These are phyloP conservation scores for Crotalus horridus DNA, from an alignment of 2,113 vertebrate species.

Conservation along the genomic window DNA sequence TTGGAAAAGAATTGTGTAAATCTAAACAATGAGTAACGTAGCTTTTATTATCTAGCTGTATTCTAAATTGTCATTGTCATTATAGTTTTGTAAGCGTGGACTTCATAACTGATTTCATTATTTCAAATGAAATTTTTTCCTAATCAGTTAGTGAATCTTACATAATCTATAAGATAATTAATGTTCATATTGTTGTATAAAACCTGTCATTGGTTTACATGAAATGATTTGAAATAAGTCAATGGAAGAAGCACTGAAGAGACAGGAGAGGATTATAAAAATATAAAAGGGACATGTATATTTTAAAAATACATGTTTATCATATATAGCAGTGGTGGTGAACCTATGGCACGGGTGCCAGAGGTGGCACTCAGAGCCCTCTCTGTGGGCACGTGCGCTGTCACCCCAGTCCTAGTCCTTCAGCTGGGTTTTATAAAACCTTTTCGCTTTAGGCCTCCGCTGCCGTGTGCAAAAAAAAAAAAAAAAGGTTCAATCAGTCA, in stretches of 20 bases:
- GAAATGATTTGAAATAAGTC: conserved; percentile 11
- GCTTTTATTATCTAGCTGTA: background rate
- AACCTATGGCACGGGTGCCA: too few relatives aligned
- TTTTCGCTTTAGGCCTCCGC: too few relatives aligned
- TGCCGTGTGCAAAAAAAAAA: too few relatives aligned
- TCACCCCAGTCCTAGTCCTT: too few relatives aligned
- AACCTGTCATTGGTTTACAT: background rate
- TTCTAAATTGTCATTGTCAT: background rate
- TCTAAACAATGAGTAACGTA: background rate
- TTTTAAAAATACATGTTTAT: background rate
- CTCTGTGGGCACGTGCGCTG: too few relatives aligned
- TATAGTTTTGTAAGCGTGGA: background rate
- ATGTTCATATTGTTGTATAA: background rate
- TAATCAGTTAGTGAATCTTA: background rate
- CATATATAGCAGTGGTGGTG: background rate
- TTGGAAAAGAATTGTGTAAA: background rate
- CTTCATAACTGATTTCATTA: background rate
- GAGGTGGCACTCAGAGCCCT: too few relatives aligned
- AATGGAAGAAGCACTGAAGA: conserved; percentile 6
- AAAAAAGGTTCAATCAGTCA: too few relatives aligned
- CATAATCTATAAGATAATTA: background rate
- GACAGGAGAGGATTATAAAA: background rate
- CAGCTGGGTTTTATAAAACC: too few relatives aligned
- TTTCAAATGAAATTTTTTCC: background rate
- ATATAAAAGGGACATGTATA: background rate